phyloP scores from a whole-genome alignment of 2,113 vertebrate genomes.

The Perca schrenkii region DNA sequence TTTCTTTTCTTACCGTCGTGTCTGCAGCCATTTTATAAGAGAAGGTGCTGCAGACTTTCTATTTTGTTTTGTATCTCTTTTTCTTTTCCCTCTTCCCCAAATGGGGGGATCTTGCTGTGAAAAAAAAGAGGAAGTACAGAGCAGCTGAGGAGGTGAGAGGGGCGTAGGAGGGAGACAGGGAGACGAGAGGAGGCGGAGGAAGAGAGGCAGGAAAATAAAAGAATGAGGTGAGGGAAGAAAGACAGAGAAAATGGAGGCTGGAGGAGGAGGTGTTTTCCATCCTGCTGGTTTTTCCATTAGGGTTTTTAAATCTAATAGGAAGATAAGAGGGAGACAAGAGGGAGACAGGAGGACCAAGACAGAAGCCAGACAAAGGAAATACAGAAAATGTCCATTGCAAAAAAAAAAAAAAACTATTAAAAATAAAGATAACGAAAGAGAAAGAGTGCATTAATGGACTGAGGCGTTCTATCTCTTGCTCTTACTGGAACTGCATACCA shows the following conservation, averaged over 20 bases:
- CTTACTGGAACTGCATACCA: slow-evolving; percentile 3
- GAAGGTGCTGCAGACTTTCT: slow-evolving; percentile 43
- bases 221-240: neutral
- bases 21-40: slow-evolving; percentile 63
- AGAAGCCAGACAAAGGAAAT: slow-evolving; percentile 1
- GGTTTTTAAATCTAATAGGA: slow-evolving; percentile 55
- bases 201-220: neutral
- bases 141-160: slow-evolving; percentile 14
- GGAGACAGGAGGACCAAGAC: slow-evolving; percentile 13
- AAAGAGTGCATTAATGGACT: slow-evolving; percentile 5
- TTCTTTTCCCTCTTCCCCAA: slow-evolving; percentile 22
- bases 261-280: slow-evolving; percentile 45
- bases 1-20: neutral
- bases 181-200: neutral
- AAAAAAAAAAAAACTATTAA: neutral
- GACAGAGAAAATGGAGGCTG: neutral
- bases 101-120: slow-evolving; percentile 43
- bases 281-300: slow-evolving; percentile 62
- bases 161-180: slow-evolving; percentile 10
- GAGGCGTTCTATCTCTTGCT: neutral
- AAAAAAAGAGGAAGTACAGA: neutral
- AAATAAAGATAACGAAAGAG: neutral
- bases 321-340: slow-evolving; percentile 30
- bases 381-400: neutral
- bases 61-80: slow-evolving; percentile 1